Evolutionary conservation across 1,140 invertebrate genomes (phyloP).

Genomic region (Pseudachorutes palmiensis): DNA sequence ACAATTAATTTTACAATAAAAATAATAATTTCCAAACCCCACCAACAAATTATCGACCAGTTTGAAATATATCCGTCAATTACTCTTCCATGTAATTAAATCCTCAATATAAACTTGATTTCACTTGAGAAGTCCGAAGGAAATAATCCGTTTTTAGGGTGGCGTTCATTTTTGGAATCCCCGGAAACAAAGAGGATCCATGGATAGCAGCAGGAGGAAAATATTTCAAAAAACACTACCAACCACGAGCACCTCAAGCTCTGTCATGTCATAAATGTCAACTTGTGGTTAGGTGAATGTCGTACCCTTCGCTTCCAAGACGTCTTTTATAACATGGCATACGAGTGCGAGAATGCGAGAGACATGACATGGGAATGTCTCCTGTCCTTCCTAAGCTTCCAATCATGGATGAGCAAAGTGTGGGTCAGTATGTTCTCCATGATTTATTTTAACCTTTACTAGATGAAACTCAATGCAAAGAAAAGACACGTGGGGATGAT

Average conservation of each 20-base stretch:
- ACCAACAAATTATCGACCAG: too few species aligned
- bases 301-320: background rate
- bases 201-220: conserved; percentile 29
- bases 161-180: background rate
- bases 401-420: background rate
- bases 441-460: too few species aligned
- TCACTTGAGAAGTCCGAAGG: too few species aligned
- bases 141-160: too few species aligned
- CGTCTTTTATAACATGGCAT: background rate
- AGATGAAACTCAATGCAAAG: too few species aligned
- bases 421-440: too few species aligned
- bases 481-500: too few species aligned
- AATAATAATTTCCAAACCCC: too few species aligned
- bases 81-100: too few species aligned
- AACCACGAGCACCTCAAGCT: conserved; percentile 26
- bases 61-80: too few species aligned
- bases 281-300: conserved; percentile 21
- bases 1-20: conserved; percentile 4
- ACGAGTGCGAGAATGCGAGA: background rate
- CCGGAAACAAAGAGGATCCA: background rate
- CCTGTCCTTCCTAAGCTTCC: background rate
- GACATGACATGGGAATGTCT: background rate
- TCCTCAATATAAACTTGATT: too few species aligned
- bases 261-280: conserved; percentile 36
- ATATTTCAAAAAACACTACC: too few species aligned